These are phyloP conservation scores for Pyrgus malvae DNA, from an alignment of 2,888 invertebrate genomes.

Conservation along the genomic window DNA sequence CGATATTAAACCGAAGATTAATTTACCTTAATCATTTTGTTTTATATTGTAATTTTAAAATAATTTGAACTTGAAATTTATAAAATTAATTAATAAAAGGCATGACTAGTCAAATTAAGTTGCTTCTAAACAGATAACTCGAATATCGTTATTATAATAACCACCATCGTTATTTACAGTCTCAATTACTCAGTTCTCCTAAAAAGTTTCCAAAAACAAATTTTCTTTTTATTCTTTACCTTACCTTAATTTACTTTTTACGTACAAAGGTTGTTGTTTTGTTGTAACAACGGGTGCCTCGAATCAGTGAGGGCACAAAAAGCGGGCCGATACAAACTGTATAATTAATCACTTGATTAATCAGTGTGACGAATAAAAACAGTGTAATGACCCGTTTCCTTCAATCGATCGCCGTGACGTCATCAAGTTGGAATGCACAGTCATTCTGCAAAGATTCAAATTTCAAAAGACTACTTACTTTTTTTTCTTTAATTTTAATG, in stretches of 20 bases:
- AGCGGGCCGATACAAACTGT: constrained; percentile 65
- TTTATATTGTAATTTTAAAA: too few relatives aligned
- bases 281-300: constrained; percentile 28
- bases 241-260: constrained; percentile 27
- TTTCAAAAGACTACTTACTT: constrained; percentile 4
- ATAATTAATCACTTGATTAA: constrained; percentile 81
- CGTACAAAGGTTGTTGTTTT: constrained; percentile 25
- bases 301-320: constrained; percentile 26
- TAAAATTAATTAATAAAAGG: too few relatives aligned
- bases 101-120: too few relatives aligned
- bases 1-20: too few relatives aligned
- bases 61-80: too few relatives aligned
- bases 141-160: too few relatives aligned
- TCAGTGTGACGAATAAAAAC: constrained; percentile 81
- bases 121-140: too few relatives aligned
- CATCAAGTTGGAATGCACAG: constrained; percentile 72
- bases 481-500: constrained; percentile 33
- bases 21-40: too few relatives aligned
- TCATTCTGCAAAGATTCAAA: constrained; percentile 46
- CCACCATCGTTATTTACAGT: not conserved
- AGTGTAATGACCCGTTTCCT: constrained; percentile 80
- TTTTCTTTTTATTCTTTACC: constrained; percentile 10
- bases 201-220: constrained; percentile 6
- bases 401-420: constrained; percentile 76
- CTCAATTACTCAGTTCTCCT: not conserved